Evolutionary conservation across 2,888 invertebrate genomes (phyloP), one percentile per base, ranked within the genome.

Genomic region (Drosophila testacea): DNA sequence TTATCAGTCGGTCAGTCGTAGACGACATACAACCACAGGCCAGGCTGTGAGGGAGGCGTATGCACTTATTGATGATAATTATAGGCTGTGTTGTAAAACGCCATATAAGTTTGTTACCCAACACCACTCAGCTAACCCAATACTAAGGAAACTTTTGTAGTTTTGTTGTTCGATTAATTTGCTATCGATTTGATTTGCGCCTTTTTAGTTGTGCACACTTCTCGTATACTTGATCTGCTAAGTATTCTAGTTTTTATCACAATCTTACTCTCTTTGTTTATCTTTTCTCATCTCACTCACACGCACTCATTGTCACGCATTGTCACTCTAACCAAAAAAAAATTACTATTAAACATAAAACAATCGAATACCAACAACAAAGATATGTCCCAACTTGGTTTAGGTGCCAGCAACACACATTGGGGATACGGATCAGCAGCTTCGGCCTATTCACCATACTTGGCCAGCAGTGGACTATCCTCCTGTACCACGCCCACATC

Each of bases 381-480:
- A 97, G 96, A 97, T 93, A 96, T 97, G 96, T 95, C 96, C 81
- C 96, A 96, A 92, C 97, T 97, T 91, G 96, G 96, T 47, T 93
- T 96, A 91, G 96, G 96, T 92, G 95, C 96, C 87, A 95, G 96
- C 85, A 97, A 97, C 92, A 96, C 96, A 10, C 96, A 96, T 91
- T 97, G 97, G 97, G 97, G 97, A 76, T 97, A 97, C 91, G 95
- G 97, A 44, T 95, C 96, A 48, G 96, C 96, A 36, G 96, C 97
- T 32, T 96, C 96, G 64, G 97, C 96, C 11, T 97, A 97, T 92
- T 96, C 97, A 0, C 96, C 97, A 11, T 97, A 97, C 91, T 94
- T 97, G 88, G 95, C 95, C 47, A 93, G 94, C 51, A 94, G 95
- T 86, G 94, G 95, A 80, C 90, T 95, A 74, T 96, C 96, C 34